These are phyloP conservation scores for Acleris cristana DNA, from an alignment of 2,888 invertebrate species.

Conservation along the genomic window DNA sequence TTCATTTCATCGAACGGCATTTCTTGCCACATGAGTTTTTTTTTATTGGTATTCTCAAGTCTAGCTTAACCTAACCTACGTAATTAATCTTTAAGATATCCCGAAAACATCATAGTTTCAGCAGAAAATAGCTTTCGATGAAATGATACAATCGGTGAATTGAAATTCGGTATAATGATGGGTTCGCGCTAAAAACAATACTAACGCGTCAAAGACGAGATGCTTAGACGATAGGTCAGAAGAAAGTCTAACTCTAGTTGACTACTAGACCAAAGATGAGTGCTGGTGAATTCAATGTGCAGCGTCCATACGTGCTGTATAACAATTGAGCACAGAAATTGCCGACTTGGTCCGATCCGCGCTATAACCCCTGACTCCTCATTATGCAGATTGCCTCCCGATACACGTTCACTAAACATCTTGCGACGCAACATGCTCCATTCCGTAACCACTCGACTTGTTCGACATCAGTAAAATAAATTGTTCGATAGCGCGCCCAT, in stretches of 20 bases:
- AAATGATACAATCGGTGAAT: too few species aligned
- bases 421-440: conserved; percentile 42
- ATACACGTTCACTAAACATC: conserved; percentile 68
- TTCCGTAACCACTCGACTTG: conserved; percentile 12
- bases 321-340: conserved; percentile 76
- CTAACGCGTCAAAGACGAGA: too few species aligned
- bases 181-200: too few species aligned
- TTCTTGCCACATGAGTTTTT: too few species aligned
- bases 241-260: not conserved
- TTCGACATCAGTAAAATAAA: conserved; percentile 10
- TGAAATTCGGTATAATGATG: too few species aligned
- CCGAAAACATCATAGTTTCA: too few species aligned
- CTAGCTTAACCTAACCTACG: too few species aligned
- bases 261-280: conserved; percentile 28
- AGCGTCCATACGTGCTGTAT: conserved; percentile 55
- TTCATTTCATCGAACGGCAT: too few species aligned
- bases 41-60: too few species aligned
- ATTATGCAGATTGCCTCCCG: conserved; percentile 78
- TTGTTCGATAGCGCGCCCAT: conserved; percentile 7
- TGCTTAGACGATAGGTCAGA: too few species aligned
- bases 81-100: too few species aligned
- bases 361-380: conserved; percentile 75
- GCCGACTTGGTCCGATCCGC: conserved; percentile 69
- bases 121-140: too few species aligned
- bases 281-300: conserved; percentile 61